phyloP scores from a whole-genome alignment of 2,113 vertebrate genomes.

The Entomyzon cyanotis region DNA sequence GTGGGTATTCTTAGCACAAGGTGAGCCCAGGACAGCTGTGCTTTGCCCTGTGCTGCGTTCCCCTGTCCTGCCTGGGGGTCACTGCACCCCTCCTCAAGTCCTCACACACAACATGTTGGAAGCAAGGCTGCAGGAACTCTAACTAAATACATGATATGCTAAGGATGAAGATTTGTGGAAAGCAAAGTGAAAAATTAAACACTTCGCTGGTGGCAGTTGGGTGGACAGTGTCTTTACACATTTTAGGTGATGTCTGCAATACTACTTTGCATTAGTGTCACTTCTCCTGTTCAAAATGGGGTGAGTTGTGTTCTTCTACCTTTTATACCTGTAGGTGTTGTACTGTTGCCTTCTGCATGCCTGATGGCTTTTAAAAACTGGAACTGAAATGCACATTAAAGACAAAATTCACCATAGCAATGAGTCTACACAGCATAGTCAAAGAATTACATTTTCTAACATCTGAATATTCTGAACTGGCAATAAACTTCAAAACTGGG shows the following conservation, averaged over 20 bases:
- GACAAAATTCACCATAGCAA: background rate
- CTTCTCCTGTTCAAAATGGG: background rate
- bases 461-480: background rate
- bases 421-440: background rate
- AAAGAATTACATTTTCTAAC: background rate
- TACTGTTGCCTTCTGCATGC: background rate
- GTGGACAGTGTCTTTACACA: background rate
- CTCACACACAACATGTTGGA: background rate
- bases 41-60: rapidly evolving
- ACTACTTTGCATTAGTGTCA: background rate
- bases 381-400: background rate
- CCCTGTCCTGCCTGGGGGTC: background rate
- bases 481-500: background rate
- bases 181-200: background rate
- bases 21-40: background rate
- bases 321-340: background rate
- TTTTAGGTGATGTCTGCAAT: background rate
- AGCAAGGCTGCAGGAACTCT: background rate
- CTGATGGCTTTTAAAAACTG: background rate
- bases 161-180: background rate
- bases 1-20: background rate
- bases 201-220: background rate
- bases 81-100: background rate
- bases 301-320: background rate
- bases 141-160: background rate